Base-by-base conservation (phyloP, 2,888 invertebrate species). In the Lycia hirtaria region DNA sequence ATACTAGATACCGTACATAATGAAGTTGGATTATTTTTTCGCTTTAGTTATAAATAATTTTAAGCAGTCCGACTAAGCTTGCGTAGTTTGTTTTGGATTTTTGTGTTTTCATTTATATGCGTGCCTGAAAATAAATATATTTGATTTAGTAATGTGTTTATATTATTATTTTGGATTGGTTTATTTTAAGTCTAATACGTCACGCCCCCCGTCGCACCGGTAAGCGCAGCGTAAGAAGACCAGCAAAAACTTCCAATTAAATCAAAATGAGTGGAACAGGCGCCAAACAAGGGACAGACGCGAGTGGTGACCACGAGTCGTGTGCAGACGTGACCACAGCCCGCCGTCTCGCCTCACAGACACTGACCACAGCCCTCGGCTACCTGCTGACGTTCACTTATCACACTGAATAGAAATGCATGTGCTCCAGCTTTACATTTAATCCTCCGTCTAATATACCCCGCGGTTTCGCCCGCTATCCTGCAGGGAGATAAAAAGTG, bases 271-370 rank as follows among this genome's bases (percentile, higher is more conserved):
- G 22, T 26, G 26, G 26, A 15, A 6, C 9, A 0, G 7, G 10
- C 26, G 15, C 15, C 10, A 26, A 28, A n/a, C 6, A 22, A 17
- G 7, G 12, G 20, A 9, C 19, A 24, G 12, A 20, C 14, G 4
- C 12, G 41, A 17, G 54, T 41, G 35, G 20, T 17, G 53, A 60
- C 63, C 49, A 41, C 51, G 52, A 7, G 30, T 67, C 64, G 65
- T 58, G 61, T 65, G 61, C 70, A 70, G 68, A 60, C 64, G 69
- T 51, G 47, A 70, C 70, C 70, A 60, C 70, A 70, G 40, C 37
- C 19, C 14, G 44, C 50, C 48, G 38, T 57, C 53, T 56, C 48
- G 38, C 52, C 53, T 53, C 53, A 52, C 47, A 44, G 51, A 41
- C 28, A 26, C 52, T 44, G 47, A 52, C 52, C 52, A 37, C 56